phyloP scores from a whole-genome alignment of 2,888 invertebrate genomes.

The Tetrapedia diversipes region DNA sequence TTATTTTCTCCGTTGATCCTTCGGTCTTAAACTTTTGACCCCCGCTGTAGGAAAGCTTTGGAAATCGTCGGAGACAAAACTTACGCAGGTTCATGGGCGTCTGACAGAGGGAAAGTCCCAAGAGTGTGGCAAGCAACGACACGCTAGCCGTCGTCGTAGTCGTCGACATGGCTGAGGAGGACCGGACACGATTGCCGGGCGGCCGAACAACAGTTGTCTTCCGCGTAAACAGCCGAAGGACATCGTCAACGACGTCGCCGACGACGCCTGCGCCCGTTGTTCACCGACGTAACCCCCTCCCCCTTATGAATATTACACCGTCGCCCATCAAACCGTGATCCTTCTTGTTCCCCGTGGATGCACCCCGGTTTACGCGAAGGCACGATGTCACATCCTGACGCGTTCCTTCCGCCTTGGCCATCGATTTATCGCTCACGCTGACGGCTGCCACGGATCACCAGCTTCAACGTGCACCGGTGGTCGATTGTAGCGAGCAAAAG shows the following conservation, averaged over 20 bases:
- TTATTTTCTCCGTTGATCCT: no score
- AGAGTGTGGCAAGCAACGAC: slow-evolving; percentile 43
- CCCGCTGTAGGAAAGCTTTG: not conserved
- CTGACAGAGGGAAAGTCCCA: slow-evolving; percentile 60
- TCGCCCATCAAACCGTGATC: slow-evolving; percentile 75
- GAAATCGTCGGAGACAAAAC: slow-evolving; percentile 43
- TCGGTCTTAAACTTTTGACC: no score
- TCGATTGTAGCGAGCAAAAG: not conserved
- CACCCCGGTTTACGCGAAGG: slow-evolving; percentile 3
- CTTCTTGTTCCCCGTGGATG: slow-evolving; percentile 58
- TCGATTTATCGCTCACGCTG: slow-evolving; percentile 61
- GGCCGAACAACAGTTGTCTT: slow-evolving; percentile 62
- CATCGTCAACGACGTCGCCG: slow-evolving; percentile 40
- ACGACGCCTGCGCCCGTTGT: slow-evolving; percentile 72
- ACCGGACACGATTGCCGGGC: slow-evolving; percentile 53
- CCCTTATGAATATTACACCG: slow-evolving; percentile 77
- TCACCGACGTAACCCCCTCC: slow-evolving; percentile 34
- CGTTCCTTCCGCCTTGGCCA: slow-evolving; percentile 44
- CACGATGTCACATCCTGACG: slow-evolving; percentile 48
- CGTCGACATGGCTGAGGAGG: slow-evolving; percentile 61
- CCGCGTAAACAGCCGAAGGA: slow-evolving; percentile 45
- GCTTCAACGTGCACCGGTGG: slow-evolving; percentile 20
- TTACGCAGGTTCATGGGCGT: slow-evolving; percentile 73
- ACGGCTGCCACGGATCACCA: slow-evolving; percentile 43
- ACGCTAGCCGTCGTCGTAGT: slow-evolving; percentile 30